These are phyloP conservation scores for Netelia fuscicornis DNA, from an alignment of 2,888 invertebrate species.

Conservation along the genomic window DNA sequence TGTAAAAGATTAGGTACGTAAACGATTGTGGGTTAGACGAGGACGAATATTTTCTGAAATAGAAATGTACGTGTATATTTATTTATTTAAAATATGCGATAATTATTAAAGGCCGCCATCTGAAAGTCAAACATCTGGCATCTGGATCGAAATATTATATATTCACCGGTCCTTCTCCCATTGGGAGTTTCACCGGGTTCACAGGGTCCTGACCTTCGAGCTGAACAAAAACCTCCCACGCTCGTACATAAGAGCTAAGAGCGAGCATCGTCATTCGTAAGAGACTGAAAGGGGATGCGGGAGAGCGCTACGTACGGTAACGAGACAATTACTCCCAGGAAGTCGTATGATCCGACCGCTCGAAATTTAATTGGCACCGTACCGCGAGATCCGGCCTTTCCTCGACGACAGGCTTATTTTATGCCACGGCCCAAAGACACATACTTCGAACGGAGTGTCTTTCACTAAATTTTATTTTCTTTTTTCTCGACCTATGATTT, in stretches of 20 bases:
- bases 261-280: conserved; percentile 44
- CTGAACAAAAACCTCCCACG: conserved; percentile 70
- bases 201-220: conserved; percentile 68
- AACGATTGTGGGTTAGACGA: no score
- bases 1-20: no score
- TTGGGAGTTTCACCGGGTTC: conserved; percentile 33
- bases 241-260: conserved; percentile 63
- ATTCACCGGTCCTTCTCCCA: conserved; percentile 13
- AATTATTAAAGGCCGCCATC: no score
- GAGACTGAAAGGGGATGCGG: conserved; percentile 24
- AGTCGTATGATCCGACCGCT: conserved; percentile 72
- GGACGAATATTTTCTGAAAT: no score
- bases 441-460: neutral
- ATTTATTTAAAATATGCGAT: neutral
- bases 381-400: conserved; percentile 66
- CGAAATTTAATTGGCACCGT: conserved; percentile 75
- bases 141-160: conserved; percentile 26
- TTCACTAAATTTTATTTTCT: neutral
- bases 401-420: conserved; percentile 52
- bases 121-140: conserved; percentile 10
- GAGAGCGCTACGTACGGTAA: conserved; percentile 60
- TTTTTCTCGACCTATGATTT: neutral
- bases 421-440: conserved; percentile 13
- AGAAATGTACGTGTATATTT: no score
- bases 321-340: conserved; percentile 76